phyloP scores from a whole-genome alignment of 2,888 invertebrate species.

The Caenorhabditis sp. region DNA sequence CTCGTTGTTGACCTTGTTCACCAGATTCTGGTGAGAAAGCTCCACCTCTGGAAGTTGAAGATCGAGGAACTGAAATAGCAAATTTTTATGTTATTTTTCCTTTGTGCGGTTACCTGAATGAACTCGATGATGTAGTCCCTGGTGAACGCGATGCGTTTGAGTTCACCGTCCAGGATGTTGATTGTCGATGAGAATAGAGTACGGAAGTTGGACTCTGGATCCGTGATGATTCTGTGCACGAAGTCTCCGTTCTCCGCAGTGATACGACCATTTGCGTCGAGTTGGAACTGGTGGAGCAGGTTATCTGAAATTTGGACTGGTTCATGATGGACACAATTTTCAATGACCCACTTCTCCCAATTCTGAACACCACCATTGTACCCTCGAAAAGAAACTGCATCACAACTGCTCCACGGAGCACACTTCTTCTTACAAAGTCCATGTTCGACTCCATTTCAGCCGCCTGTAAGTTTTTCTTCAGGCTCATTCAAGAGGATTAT shows the following conservation, averaged over 20 bases:
- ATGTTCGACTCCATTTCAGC: slow-evolving; percentile 47
- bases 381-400: slow-evolving; percentile 49
- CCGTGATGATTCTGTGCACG: slow-evolving; percentile 32
- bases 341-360: slow-evolving; percentile 5
- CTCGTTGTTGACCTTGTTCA: slow-evolving; percentile 19
- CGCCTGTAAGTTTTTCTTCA: too few species aligned
- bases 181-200: slow-evolving; percentile 20
- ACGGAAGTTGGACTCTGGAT: slow-evolving; percentile 32
- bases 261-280: slow-evolving; percentile 37
- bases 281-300: slow-evolving; percentile 22
- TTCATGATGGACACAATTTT: too few species aligned
- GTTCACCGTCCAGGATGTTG: slow-evolving; percentile 34
- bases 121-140: slow-evolving; percentile 15
- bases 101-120: too few species aligned
- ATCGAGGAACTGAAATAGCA: slow-evolving; percentile 29
- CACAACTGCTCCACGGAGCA: slow-evolving; percentile 34
- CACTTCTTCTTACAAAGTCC: slow-evolving; percentile 35
- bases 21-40: slow-evolving; percentile 14
- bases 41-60: slow-evolving; percentile 43
- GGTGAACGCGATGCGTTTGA: slow-evolving; percentile 32
- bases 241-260: slow-evolving; percentile 40
- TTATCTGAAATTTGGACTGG: slow-evolving; percentile 3
- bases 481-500: neutral
- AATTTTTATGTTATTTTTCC: too few species aligned
- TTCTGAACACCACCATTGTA: slow-evolving; percentile 30